phyloP scores from a whole-genome alignment of 2,888 invertebrate genomes.

The Drosophila anomalipes region DNA sequence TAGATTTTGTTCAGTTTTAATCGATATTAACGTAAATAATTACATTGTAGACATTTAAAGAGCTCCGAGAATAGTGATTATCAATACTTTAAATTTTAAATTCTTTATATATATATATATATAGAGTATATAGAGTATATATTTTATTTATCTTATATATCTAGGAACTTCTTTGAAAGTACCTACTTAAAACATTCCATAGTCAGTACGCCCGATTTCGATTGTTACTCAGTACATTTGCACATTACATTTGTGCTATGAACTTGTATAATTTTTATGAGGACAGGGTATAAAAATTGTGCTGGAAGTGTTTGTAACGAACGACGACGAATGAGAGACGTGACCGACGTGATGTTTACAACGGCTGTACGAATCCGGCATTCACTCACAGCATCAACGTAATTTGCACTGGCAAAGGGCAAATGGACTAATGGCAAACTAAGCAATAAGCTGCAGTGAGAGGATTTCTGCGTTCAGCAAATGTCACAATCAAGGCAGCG shows the following conservation, averaged over 20 bases:
- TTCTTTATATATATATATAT: background rate
- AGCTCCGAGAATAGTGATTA: too few relatives aligned
- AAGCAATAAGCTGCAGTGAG: slow-evolving; percentile 42
- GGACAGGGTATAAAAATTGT: slow-evolving; percentile 19
- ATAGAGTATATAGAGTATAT: too few relatives aligned
- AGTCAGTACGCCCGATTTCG: background rate
- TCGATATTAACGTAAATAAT: background rate
- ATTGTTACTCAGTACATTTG: background rate
- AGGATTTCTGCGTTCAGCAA: slow-evolving; percentile 12
- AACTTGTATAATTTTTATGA: background rate
- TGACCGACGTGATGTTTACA: slow-evolving; percentile 78
- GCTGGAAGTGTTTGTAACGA: slow-evolving; percentile 39
- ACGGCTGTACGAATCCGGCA: slow-evolving; percentile 36
- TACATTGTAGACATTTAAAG: background rate
- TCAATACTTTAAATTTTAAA: background rate
- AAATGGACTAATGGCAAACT: slow-evolving; percentile 70
- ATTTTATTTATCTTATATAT: background rate
- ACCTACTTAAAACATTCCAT: background rate
- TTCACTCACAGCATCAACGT: slow-evolving; percentile 36
- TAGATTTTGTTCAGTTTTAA: background rate
- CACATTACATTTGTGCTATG: background rate
- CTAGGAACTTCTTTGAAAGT: background rate
- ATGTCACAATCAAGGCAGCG: slow-evolving; percentile 7
- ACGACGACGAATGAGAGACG: slow-evolving; percentile 58
- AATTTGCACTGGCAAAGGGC: slow-evolving; percentile 35